Base-by-base conservation (phyloP, 2,113 vertebrate genomes). In the Sander vitreus region DNA sequence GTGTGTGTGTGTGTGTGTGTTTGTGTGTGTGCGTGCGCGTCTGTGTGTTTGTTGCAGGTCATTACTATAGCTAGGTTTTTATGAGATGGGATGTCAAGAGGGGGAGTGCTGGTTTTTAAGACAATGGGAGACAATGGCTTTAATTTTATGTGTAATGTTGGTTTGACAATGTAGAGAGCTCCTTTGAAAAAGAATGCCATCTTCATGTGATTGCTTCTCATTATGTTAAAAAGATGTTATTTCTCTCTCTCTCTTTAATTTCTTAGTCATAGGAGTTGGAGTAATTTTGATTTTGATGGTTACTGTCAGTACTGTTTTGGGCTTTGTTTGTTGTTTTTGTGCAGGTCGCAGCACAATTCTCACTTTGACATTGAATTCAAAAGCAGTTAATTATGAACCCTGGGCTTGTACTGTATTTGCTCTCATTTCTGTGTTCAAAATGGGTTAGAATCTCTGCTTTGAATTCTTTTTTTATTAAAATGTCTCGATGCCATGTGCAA, bases 31-130 rank as follows among this genome's bases (percentile, higher is more conserved):
- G 55, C 55, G 83, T 73, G 81, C 45, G 80, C 73, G 57, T 18
- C 50, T 63, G 7, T 73, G 80, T 73, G 51, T 62, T 83, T 73
- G 74, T 55, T 83, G 87, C 85, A 89, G 94, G 94, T 95, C 95
- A 95, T 95, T 95, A 95, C 92, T 92, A 89, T 91, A 80, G 90
- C 87, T 79, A 78, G 67, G 75, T 92, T 94, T 91, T 91, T 85
- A 93, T 89, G 88, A 93, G 92, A 87, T 80, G 81, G 59, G 87
- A 90, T 94, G 93, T 93, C 89, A 86, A 85, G 80, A 85, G 75
- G 81, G 79, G 85, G 80, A 19, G 57, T 82, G 85, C 62, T 68
- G 76, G 75, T 78, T 88, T 51, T 88, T 88, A 89, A 93, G 86
- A 92, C 91, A 89, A 86, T 90, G 90, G 86, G 58, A 89, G 91